Evolutionary conservation across 2,797 vertebrate species (phyloP).

Genomic region (Rhinoraja longicauda): DNA sequence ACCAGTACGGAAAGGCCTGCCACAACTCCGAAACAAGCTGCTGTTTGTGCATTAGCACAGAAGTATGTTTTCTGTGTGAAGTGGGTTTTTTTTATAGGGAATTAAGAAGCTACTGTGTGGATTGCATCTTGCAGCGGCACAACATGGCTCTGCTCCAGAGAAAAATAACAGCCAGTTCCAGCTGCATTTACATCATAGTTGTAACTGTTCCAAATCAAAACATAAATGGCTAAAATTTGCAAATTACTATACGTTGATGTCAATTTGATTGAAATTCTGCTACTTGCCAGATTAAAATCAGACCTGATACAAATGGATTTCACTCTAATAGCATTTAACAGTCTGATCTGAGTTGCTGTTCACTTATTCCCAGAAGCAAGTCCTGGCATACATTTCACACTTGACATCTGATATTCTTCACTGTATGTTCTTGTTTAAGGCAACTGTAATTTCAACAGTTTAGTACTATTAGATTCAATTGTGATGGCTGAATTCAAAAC

Average conservation of each 20-base stretch:
- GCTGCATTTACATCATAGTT: background rate
- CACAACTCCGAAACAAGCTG: background rate
- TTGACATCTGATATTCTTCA: background rate
- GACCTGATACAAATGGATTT: background rate
- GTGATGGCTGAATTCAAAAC: background rate
- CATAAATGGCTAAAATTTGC: slow-evolving; percentile 18
- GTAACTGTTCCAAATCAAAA: slow-evolving; percentile 34
- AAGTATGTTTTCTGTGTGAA: background rate
- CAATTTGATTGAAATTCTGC: background rate
- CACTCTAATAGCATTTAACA: background rate
- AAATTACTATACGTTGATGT: slow-evolving; percentile 12
- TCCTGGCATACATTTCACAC: background rate
- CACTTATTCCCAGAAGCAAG: background rate
- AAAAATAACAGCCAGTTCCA: slow-evolving; percentile 24
- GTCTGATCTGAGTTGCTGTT: slow-evolving; percentile 1
- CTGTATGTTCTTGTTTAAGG: background rate
- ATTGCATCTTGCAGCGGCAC: background rate
- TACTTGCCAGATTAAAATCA: slow-evolving; percentile 15
- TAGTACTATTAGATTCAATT: background rate
- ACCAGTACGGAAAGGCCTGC: background rate
- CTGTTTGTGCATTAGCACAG: background rate
- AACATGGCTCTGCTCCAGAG: slow-evolving; percentile 8
- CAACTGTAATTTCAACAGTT: background rate
- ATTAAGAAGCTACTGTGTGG: background rate
- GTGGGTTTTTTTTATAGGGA: background rate